phyloP scores from a whole-genome alignment of 1,140 invertebrate species.

The Conus betulinus region DNA sequence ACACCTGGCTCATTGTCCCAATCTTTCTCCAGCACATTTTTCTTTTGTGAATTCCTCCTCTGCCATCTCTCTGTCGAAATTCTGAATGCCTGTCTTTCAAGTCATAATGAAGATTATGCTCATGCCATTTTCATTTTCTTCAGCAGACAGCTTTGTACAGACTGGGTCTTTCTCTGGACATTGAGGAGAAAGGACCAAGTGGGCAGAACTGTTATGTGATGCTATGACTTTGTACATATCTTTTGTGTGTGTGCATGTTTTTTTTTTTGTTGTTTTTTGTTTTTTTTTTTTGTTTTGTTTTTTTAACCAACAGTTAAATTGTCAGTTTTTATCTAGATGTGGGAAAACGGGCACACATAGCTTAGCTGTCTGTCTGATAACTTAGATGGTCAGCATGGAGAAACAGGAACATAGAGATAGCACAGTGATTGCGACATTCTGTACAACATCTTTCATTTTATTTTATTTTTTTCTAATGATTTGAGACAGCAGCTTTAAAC shows the following conservation, averaged over 20 bases:
- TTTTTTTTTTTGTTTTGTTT: too few species aligned
- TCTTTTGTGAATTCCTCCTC: background rate
- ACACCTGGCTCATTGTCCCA: background rate
- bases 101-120: background rate
- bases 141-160: background rate
- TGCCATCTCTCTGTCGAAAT: background rate
- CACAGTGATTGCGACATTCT: background rate
- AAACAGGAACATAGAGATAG: background rate
- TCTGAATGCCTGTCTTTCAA: background rate
- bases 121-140: background rate
- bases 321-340: too few species aligned
- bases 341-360: too few species aligned
- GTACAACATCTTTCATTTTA: background rate
- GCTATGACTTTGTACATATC: too few species aligned
- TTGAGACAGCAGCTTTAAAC: too few species aligned
- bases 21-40: background rate
- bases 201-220: too few species aligned
- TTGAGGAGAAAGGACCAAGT: too few species aligned
- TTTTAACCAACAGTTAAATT: too few species aligned
- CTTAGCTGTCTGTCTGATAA: too few species aligned
- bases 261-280: too few species aligned
- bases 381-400: background rate
- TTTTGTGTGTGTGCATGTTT: too few species aligned
- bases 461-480: too few species aligned
- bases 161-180: background rate